Base-by-base conservation (phyloP, 2,113 vertebrate species). In the Leptodactylus fuscus region DNA sequence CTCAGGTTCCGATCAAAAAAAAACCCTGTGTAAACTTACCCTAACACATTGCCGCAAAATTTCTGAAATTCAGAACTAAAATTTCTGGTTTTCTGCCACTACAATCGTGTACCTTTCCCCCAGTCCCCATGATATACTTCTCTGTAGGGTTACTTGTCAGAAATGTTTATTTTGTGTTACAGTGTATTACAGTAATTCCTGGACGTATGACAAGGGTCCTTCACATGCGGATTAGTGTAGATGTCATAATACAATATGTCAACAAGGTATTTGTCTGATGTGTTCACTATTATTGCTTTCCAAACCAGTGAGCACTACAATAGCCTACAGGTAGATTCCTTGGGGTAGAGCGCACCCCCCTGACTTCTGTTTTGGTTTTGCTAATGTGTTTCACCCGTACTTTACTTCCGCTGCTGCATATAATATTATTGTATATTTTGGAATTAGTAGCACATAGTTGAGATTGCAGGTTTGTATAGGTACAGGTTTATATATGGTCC, bases 171-270 rank as follows among this genome's bases (percentile, higher is more conserved):
- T 53, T 51, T 27, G 2, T 24, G 18, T 73, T 73, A 55, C 51
- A 15, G 32, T 36, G 20, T 55, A 1, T 20, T 77, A 34, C 16
- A 55, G 27, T 77, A 55, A 53, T 53, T 3, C 44, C 71, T 77
- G 32, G 27, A 34, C 10, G 32, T 27, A 38, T 55, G 22, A 32
- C 49, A 78, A 78, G 51, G n/a, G 75, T 78, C 18, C 27, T 12
- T 36, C 75, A 55, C 49, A 6, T 13, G 78, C 60, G 62, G 36
- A 46, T 58, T 29, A 58, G 34, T 36, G 34, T 12, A 78, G 3
- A 53, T 53, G 32, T 55, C 75, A 77, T n/a, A 77, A 77, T 36
- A 55, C 75, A 20, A 53, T 58, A 11, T 78, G 75, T 78, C 49
- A 58, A 53, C 75, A 78, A 24, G 20, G 75, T 36, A 15, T 55